These are phyloP conservation scores for Leucoptera coffeella DNA, from an alignment of 2,888 invertebrate genomes.

Conservation along the genomic window DNA sequence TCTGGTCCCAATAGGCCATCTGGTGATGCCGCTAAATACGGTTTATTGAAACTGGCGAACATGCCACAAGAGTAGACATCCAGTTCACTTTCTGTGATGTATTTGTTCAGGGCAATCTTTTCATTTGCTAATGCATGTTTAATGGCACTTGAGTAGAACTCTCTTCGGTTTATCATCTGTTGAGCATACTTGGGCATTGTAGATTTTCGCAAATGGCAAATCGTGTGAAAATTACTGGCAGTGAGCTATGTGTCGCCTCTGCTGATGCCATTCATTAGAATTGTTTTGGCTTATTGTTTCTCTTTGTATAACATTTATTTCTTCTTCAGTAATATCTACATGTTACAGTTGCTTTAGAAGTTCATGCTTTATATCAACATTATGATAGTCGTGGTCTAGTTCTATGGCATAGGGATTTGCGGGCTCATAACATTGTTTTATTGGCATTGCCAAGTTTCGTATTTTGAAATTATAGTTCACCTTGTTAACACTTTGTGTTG, in stretches of 20 bases:
- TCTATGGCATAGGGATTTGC: constrained; percentile 5
- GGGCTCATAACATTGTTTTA: constrained; percentile 5
- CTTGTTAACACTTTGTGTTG: not conserved
- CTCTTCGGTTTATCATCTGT: not conserved
- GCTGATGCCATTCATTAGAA: not conserved
- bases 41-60: too few relatives aligned
- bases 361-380: not conserved
- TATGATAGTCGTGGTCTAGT: constrained; percentile 4
- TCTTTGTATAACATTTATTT: not conserved
- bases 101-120: too few relatives aligned
- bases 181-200: constrained; percentile 1
- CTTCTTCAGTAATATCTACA: not conserved
- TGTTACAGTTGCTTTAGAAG: not conserved
- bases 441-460: constrained; percentile 2
- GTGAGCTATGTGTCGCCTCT: not conserved
- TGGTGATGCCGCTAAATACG: too few relatives aligned
- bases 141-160: not conserved
- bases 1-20: too few relatives aligned
- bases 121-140: too few relatives aligned
- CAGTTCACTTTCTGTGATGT: too few relatives aligned
- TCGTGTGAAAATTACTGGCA: constrained; percentile 2
- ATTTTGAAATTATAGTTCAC: not conserved
- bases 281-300: not conserved
- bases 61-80: too few relatives aligned
- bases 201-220: constrained; percentile 1